These are phyloP conservation scores for Abramis brama DNA, from an alignment of 2,113 vertebrate species.

Conservation along the genomic window DNA sequence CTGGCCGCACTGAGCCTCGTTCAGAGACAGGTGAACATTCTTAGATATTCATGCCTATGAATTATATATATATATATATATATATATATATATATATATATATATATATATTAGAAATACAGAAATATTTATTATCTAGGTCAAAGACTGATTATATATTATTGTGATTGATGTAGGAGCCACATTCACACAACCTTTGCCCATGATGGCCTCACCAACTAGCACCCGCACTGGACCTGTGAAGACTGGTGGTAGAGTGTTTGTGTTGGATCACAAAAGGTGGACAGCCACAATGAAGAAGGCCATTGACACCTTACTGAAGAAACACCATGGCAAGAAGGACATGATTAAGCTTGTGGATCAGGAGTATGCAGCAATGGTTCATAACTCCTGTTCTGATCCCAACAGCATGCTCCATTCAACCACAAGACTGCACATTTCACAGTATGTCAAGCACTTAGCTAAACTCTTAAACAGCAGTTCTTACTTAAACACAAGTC, in stretches of 20 bases:
- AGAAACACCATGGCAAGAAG: constrained; percentile 45
- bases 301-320: constrained; percentile 27
- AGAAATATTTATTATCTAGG: not conserved
- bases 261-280: constrained; percentile 23
- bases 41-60: not conserved
- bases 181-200: not conserved
- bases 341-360: constrained; percentile 47
- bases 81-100: too few relatives aligned
- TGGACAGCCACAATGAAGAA: constrained; percentile 38
- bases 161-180: not conserved
- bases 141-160: not conserved
- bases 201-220: not conserved
- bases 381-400: not conserved
- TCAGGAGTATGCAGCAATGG: constrained; percentile 41
- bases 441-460: not conserved
- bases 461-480: not conserved
- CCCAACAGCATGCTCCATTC: not conserved
- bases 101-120: not conserved
- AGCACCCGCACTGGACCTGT: constrained; percentile 23
- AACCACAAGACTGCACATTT: not conserved
- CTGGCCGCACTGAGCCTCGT: too few relatives aligned
- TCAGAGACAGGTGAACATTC: not conserved
- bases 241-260: constrained; percentile 38
- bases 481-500: not conserved
- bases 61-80: too few relatives aligned